These are phyloP conservation scores for Folsomia candida DNA, from an alignment of 2,888 invertebrate genomes.

Conservation along the genomic window DNA sequence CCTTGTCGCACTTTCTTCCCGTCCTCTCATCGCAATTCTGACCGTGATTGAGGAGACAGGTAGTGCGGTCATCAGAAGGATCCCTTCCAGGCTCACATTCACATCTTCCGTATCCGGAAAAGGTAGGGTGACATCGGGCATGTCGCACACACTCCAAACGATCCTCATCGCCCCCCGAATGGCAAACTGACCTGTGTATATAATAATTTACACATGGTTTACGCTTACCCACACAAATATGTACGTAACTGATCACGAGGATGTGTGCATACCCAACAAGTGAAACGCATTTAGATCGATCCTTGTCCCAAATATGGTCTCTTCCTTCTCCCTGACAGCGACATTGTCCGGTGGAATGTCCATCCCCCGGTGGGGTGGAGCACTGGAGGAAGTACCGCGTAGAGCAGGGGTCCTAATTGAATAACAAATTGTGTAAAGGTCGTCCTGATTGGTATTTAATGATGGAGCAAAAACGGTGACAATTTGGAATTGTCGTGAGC, in stretches of 20 bases:
- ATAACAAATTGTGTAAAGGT: too few species aligned
- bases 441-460: too few species aligned
- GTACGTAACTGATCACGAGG: background rate
- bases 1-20: background rate
- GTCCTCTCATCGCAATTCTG: constrained; percentile 4
- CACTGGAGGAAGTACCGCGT: background rate
- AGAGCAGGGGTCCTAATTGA: background rate
- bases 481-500: too few species aligned
- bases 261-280: background rate
- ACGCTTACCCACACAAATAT: constrained; percentile 8
- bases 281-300: constrained; percentile 19
- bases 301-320: constrained; percentile 22
- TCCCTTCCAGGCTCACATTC: background rate
- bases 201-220: too few species aligned
- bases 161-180: constrained; percentile 6
- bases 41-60: constrained; percentile 12
- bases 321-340: constrained; percentile 14
- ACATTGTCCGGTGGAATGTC: background rate
- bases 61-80: background rate
- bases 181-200: too few species aligned
- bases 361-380: background rate
- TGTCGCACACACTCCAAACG: constrained; percentile 21
- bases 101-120: background rate
- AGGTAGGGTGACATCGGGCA: background rate
- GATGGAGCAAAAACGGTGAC: too few species aligned